Evolutionary conservation across 2,888 invertebrate species (phyloP).

Genomic region (Leptothorax acervorum): DNA sequence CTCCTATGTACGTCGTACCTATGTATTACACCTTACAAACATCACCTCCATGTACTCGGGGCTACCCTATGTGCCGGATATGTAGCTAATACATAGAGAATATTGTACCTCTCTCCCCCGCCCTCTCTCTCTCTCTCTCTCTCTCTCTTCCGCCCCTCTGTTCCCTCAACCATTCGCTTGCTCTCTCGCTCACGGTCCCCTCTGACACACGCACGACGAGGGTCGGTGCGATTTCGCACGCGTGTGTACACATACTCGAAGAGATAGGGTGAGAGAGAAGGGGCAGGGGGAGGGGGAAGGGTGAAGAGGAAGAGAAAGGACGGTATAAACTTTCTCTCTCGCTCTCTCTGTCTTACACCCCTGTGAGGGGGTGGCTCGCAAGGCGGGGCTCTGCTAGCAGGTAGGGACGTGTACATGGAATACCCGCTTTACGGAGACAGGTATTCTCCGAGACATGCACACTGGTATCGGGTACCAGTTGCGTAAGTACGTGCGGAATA

Average conservation of each 20-base stretch:
- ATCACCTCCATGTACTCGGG: constrained; percentile 74
- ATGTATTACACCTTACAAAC: constrained; percentile 80
- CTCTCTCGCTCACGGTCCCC: constrained; percentile 34
- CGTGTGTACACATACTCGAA: constrained; percentile 55
- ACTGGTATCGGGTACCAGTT: constrained; percentile 70
- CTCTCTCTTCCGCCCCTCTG: not conserved
- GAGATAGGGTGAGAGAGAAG: constrained; percentile 18
- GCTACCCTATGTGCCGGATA: constrained; percentile 77
- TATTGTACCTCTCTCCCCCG: constrained; percentile 75
- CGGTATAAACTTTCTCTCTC: constrained; percentile 20
- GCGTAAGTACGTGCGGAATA: constrained; percentile 68
- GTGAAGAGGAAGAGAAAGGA: constrained; percentile 14
- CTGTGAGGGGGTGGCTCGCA: constrained; percentile 58
- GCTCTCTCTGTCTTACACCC: constrained; percentile 39
- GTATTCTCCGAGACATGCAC: constrained; percentile 77
- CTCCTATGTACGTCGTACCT: constrained; percentile 68
- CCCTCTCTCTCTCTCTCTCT: constrained; percentile 50
- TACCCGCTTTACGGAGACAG: constrained; percentile 76
- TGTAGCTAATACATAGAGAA: constrained; percentile 80
- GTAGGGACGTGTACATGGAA: constrained; percentile 74
- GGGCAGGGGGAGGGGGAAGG: not conserved
- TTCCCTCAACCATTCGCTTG: constrained; percentile 28
- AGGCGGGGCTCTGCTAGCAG: constrained; percentile 73
- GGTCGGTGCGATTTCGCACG: constrained; percentile 68
- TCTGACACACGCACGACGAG: constrained; percentile 61